A percentile compares a stretch with the other conserved stretches of the same genome.
These are phyloP conservation scores for Sebastes steindachneri DNA, from an alignment of 2,797 vertebrate genomes.

Conservation along the genomic window DNA sequence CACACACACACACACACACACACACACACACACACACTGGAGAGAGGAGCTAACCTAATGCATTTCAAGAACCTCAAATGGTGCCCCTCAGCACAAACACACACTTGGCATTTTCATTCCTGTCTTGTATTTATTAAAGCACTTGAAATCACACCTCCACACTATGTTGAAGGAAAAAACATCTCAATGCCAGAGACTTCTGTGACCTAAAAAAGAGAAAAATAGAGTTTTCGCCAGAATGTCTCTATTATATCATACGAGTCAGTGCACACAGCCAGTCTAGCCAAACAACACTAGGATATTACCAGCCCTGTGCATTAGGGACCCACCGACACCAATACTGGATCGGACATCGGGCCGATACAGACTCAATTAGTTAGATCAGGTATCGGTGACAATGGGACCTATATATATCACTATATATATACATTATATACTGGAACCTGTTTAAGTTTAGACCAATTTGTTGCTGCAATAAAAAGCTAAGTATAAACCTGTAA, in stretches of 20 bases:
- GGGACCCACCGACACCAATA: not conserved
- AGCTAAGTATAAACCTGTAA: too few species aligned
- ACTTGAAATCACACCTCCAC: constrained; percentile 56
- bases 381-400: too few species aligned
- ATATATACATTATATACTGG: fast-evolving
- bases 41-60: constrained; percentile 58
- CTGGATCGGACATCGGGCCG: too few species aligned
- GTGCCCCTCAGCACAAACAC: constrained; percentile 70
- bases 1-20: too few species aligned
- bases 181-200: constrained; percentile 13
- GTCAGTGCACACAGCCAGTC: not conserved
- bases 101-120: constrained; percentile 65
- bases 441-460: too few species aligned
- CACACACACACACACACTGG: not conserved
- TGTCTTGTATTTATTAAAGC: constrained; percentile 67
- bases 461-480: too few species aligned
- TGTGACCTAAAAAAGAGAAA: constrained; percentile 40
- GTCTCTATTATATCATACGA: not conserved
- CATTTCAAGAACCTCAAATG: constrained; percentile 64
- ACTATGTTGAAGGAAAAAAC: constrained; percentile 14
- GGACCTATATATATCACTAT: too few species aligned
- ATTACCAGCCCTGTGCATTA: not conserved
- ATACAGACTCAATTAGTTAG: too few species aligned
- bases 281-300: not conserved
- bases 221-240: constrained; percentile 4